Base-by-base conservation (phyloP, 2,888 invertebrate genomes). In the Trachelus troglodyta region DNA sequence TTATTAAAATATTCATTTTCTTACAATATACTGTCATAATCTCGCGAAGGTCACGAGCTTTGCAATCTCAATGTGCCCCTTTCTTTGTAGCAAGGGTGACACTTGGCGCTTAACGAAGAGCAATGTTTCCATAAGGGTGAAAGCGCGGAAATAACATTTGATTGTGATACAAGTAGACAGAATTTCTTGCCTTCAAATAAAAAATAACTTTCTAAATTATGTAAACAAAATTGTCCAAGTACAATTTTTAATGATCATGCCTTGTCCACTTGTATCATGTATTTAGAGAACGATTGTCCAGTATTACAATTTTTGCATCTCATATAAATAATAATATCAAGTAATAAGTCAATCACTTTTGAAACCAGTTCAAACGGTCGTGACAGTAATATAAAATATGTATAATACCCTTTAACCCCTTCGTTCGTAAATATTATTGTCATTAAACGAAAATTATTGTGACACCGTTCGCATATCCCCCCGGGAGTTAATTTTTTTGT, bases 1-100 rank as follows among this genome's bases (percentile, higher is more conserved):
- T 76, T 76, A 76, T 74, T 79, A 79, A 79, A 79, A 79, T 79
- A 79, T 76, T 35, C 76, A 73, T 30, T 74, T 34, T 74, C 35
- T 35, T 74, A 74, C 35, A 74, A 35, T 74, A 71, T 15, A 71
- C 33, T 34, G 71, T 71, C 56, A 56, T 23, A 6, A 23, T 56
- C 56, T 56, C 56, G 56, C 23, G 9, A 56, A 23, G 9, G 56
- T 56, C 56, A 56, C 23, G 56, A 56, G 9, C 9, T 56, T 9
- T 56, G 23, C 0, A 40, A 40, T 40, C 1, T 23, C 23, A 40
- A 23, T 2, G 15, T 23, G 56, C 2, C 40, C 15, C 56, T 56
- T 56, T 56, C 23, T 23, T 40, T 23, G 9, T 23, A 56, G 9
- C 2, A 6, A 56, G 2, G 23, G 0, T 23, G 9, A 56, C 56